Evolutionary conservation across 2,888 invertebrate genomes (phyloP).

Genomic region (Strigamia crassipes): DNA sequence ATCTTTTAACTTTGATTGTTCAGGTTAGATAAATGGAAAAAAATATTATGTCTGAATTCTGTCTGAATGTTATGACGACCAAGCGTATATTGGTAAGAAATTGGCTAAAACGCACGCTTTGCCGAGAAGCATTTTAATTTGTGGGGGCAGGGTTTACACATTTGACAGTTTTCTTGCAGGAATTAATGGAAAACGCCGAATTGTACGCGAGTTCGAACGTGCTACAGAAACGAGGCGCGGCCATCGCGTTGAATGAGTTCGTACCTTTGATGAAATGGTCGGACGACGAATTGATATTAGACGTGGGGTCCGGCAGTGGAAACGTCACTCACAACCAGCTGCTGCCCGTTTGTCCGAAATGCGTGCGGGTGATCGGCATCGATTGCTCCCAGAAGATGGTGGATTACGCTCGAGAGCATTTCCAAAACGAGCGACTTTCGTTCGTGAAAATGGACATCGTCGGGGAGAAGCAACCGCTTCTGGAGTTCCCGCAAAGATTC

Average conservation of each 20-base stretch:
- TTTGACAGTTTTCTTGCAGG: too few species aligned
- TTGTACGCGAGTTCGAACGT: conserved; percentile 64
- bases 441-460: conserved; percentile 64
- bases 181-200: too few species aligned
- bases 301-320: conserved; percentile 77
- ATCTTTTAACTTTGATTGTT: not conserved
- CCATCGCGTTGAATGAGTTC: conserved; percentile 69
- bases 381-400: conserved; percentile 77
- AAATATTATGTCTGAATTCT: too few species aligned
- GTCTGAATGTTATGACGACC: not conserved
- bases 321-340: conserved; percentile 70
- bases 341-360: conserved; percentile 61
- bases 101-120: too few species aligned
- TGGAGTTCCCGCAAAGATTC: conserved; percentile 60
- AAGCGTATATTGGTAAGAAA: too few species aligned
- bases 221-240: conserved; percentile 71
- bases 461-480: conserved; percentile 54
- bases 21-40: too few species aligned
- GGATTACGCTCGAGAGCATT: conserved; percentile 66
- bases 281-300: conserved; percentile 61
- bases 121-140: too few species aligned
- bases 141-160: too few species aligned
- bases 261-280: conserved; percentile 66
- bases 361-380: conserved; percentile 64
- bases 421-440: conserved; percentile 60